These are phyloP conservation scores for Nothoprocta pentlandii DNA, from an alignment of 2,113 vertebrate genomes.

Conservation along the genomic window DNA sequence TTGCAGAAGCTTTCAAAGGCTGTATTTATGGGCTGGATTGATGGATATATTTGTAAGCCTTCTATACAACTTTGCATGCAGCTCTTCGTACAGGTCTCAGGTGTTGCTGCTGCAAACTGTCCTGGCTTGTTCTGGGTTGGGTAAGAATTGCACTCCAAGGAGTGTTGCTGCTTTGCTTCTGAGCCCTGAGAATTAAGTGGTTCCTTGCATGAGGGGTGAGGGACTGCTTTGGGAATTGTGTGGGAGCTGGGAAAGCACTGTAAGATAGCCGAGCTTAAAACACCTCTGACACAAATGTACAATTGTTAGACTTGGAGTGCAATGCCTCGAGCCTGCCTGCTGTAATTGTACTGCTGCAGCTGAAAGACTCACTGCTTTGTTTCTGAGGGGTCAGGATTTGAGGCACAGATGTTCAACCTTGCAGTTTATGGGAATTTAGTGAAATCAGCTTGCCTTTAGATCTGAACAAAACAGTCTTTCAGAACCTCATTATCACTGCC, in stretches of 20 bases:
- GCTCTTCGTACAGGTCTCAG: background rate
- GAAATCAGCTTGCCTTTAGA: background rate
- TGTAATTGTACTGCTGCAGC: background rate
- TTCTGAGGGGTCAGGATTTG: background rate
- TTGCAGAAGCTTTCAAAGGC: background rate
- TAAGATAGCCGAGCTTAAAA: background rate
- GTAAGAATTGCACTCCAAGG: background rate
- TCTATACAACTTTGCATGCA: background rate
- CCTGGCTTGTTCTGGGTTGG: background rate
- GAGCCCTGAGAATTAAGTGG: background rate
- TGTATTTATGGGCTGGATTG: background rate
- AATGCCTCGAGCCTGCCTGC: background rate
- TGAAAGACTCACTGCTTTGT: background rate
- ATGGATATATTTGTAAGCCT: background rate
- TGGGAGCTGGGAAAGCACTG: background rate
- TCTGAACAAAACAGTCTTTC: background rate
- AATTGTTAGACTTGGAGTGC: background rate
- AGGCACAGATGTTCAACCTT: background rate
- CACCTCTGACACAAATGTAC: background rate
- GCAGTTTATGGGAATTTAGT: background rate
- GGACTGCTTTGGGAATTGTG: background rate
- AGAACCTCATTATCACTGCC: background rate
- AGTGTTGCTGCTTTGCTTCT: background rate
- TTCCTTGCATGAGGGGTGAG: background rate
- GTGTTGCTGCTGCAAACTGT: background rate